These are phyloP conservation scores for Drosophila sordidapex DNA, from an alignment of 2,888 invertebrate genomes.

Conservation along the genomic window DNA sequence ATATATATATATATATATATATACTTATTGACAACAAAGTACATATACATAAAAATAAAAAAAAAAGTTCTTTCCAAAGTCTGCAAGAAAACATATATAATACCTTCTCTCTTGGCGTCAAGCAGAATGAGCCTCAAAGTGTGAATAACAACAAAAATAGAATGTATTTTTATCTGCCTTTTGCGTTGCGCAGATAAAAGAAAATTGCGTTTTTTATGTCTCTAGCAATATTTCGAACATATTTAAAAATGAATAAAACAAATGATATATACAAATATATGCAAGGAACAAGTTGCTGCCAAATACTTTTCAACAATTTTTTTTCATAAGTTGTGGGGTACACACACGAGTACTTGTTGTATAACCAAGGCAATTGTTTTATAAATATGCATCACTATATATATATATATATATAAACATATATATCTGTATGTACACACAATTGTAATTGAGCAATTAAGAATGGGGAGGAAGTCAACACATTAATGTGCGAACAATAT, in stretches of 20 bases:
- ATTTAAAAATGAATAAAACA: conserved; percentile 59
- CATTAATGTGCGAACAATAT: not conserved
- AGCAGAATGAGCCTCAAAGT: conserved; percentile 26
- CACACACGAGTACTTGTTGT: conserved; percentile 25
- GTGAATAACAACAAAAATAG: conserved; percentile 41
- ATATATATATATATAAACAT: conserved; percentile 1
- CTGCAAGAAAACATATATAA: conserved; percentile 24
- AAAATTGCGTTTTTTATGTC: conserved; percentile 58
- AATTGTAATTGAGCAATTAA: conserved; percentile 34
- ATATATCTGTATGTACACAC: conserved; percentile 18
- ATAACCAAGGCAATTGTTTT: conserved; percentile 30
- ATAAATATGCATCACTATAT: conserved; percentile 18
- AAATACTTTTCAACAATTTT: conserved; percentile 18
- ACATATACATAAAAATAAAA: not conserved
- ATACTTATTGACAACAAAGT: not conserved
- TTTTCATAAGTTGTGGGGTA: conserved; percentile 6
- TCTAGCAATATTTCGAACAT: conserved; percentile 37
- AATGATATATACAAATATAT: conserved; percentile 12
- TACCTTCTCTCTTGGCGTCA: conserved; percentile 37
- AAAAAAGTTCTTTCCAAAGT: conserved; percentile 5
- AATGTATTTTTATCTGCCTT: conserved; percentile 63
- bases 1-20: not conserved
- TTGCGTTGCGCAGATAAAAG: conserved; percentile 68
- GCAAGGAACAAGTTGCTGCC: conserved; percentile 10
- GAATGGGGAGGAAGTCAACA: not conserved